Percentiles rank a stretch among this genome's conserved stretches.
These are phyloP conservation scores for Epicampocera succincta DNA, from an alignment of 2,888 invertebrate species.

Conservation along the genomic window DNA sequence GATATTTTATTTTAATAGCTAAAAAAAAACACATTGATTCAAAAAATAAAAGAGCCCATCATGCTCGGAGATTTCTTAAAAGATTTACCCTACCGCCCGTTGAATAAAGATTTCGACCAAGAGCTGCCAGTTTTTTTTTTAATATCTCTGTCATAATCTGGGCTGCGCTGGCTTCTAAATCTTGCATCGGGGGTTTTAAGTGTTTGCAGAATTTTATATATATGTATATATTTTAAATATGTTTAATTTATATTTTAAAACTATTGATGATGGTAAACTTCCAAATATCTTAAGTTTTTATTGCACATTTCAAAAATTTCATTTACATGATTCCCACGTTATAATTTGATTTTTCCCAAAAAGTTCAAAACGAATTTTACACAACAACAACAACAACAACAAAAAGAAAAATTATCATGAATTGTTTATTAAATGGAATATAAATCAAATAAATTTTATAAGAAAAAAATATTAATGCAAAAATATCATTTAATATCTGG, in stretches of 20 bases:
- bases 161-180: too few relatives aligned
- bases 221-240: too few relatives aligned
- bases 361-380: constrained; percentile 11
- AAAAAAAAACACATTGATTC: too few relatives aligned
- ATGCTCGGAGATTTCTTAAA: too few relatives aligned
- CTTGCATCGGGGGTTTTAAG: too few relatives aligned
- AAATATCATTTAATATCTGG: constrained; percentile 62
- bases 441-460: constrained; percentile 61
- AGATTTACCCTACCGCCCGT: too few relatives aligned
- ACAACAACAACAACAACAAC: neutral
- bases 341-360: constrained; percentile 63
- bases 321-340: constrained; percentile 64
- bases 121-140: too few relatives aligned
- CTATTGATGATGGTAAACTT: neutral
- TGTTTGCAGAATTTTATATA: neutral
- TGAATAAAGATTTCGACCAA: too few relatives aligned
- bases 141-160: too few relatives aligned
- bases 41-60: too few relatives aligned
- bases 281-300: neutral
- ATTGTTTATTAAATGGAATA: constrained; percentile 64
- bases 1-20: neutral
- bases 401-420: constrained; percentile 56
- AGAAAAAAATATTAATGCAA: constrained; percentile 45
- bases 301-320: neutral
- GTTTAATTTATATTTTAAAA: too few relatives aligned